Percentiles rank a stretch among this genome's conserved stretches.
These are phyloP conservation scores for Clistopyga incitator DNA, from an alignment of 2,888 invertebrate species.

Conservation along the genomic window DNA sequence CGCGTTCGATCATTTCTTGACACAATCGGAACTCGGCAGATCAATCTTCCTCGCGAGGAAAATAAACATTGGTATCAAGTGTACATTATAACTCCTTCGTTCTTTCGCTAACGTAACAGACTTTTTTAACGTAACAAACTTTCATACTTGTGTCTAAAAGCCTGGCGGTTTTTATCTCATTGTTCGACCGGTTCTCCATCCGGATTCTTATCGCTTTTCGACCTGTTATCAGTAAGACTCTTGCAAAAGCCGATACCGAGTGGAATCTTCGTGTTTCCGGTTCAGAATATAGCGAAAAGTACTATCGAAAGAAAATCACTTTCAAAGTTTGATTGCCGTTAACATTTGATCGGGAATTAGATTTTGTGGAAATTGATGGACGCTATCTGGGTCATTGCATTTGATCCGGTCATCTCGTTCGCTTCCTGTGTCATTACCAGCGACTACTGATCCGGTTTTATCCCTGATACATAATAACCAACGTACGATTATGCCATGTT, in stretches of 20 bases:
- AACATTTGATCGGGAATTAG: not conserved
- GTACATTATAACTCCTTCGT: slow-evolving; percentile 28
- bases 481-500: not conserved
- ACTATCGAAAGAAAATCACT: not conserved
- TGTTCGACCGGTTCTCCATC: not conserved
- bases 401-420: not conserved
- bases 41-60: slow-evolving; percentile 20
- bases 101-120: not conserved
- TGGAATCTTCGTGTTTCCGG: not conserved
- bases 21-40: slow-evolving; percentile 25
- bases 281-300: slow-evolving; percentile 4
- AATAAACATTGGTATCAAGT: slow-evolving; percentile 53
- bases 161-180: slow-evolving; percentile 3
- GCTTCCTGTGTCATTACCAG: not conserved
- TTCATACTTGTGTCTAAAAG: slow-evolving; percentile 37
- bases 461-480: not conserved
- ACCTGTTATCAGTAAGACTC: slow-evolving; percentile 40
- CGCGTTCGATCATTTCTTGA: slow-evolving; percentile 52
- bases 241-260: not conserved
- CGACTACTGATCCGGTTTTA: not conserved
- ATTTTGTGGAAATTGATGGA: not conserved
- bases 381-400: not conserved
- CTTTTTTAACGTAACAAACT: slow-evolving; percentile 23
- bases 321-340: not conserved
- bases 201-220: slow-evolving; percentile 36